Conservation (phyloP, 2,113 vertebrate genomes). For the Origma solitaria region DNA sequence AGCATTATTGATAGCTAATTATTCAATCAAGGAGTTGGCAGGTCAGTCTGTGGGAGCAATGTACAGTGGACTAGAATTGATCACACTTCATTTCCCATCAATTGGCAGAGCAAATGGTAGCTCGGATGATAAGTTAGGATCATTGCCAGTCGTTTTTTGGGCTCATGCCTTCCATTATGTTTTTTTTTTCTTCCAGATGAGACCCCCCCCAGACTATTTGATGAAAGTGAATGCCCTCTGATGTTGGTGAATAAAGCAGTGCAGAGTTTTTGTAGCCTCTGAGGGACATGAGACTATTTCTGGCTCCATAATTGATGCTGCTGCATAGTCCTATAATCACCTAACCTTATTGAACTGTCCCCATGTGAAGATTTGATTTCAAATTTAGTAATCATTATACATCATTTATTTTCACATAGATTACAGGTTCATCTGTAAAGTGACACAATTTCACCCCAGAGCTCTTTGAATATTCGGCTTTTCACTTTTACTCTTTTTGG, state of each 20-base stretch:
- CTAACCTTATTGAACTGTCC: slow-evolving; percentile 66
- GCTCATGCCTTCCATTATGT: background rate
- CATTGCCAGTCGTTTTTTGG: slow-evolving; percentile 42
- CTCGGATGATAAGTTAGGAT: slow-evolving; percentile 55
- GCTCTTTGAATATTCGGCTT: background rate
- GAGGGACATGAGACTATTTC: slow-evolving; percentile 26
- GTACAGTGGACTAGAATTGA: slow-evolving; percentile 60
- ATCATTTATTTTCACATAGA: slow-evolving; percentile 65
- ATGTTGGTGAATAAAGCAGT: slow-evolving; percentile 10
- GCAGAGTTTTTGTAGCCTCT: slow-evolving; percentile 53
- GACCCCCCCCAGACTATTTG: background rate
- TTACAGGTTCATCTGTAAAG: slow-evolving; percentile 44
- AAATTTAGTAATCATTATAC: slow-evolving; percentile 67
- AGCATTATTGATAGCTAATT: slow-evolving; percentile 56
- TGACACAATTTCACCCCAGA: slow-evolving; percentile 59
- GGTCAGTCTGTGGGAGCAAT: slow-evolving; percentile 57
- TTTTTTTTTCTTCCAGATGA: background rate
- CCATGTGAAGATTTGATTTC: slow-evolving; percentile 59
- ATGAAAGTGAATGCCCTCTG: slow-evolving; percentile 35
- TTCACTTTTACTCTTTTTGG: slow-evolving; percentile 1
- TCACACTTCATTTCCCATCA: slow-evolving; percentile 72
- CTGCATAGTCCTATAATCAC: slow-evolving; percentile 53
- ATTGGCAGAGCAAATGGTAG: slow-evolving; percentile 60
- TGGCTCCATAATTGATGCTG: slow-evolving; percentile 53
- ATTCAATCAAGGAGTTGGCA: slow-evolving; percentile 65